Base-by-base conservation (phyloP, 64 coral and sea anemone genomes). In the Dendrophyllia cribrosa region DNA sequence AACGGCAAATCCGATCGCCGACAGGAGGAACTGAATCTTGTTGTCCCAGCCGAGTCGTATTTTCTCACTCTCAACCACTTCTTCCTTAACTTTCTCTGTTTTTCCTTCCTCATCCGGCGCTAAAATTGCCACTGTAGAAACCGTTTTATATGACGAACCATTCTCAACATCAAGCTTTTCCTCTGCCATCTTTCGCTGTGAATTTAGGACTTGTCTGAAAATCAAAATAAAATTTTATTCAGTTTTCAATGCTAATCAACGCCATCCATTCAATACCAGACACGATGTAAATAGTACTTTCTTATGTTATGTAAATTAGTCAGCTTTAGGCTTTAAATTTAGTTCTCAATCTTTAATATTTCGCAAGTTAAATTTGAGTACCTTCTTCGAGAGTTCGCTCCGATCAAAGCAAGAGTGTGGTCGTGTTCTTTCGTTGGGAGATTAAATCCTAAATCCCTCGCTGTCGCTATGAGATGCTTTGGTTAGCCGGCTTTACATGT, bases 1-100 rank as follows among this genome's bases (percentile, higher is more conserved):
- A 83, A 91, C 89, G 21, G 89, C 89, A 19, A 91, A 91, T 19
- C 89, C 89, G 26, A 84, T 91, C 23, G 89, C 68, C 0, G 89
- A 79, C 12, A 91, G 67, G 2, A 91, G 64, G 25, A 91, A 91
- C 43, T 91, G 89, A 0, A 84, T 19, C 58, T 91, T 91, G 43
- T 91, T 91, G 44, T 91, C 89, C 89, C 89, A 91, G 19, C 89
- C 89, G 8, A 72, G 79, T 74, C 78, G 78, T 50, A 74, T 9
- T 9, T 58, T 87, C 23, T 87, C 68, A n/a, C 22, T 45, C 52
- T 87, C 71, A 16, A 73, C 6, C 23, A 75, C 55, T 20, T 61
- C 67, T 9, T 48, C 51, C 52, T 51, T 21, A 0, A 43, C 69
- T 59, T 87, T 59, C 21, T 25, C 50, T 58, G 49, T 3, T 9